Evolutionary conservation across 2,113 vertebrate genomes (phyloP), one percentile per base, ranked within the genome.

Genomic region (Zapus hudsonius): DNA sequence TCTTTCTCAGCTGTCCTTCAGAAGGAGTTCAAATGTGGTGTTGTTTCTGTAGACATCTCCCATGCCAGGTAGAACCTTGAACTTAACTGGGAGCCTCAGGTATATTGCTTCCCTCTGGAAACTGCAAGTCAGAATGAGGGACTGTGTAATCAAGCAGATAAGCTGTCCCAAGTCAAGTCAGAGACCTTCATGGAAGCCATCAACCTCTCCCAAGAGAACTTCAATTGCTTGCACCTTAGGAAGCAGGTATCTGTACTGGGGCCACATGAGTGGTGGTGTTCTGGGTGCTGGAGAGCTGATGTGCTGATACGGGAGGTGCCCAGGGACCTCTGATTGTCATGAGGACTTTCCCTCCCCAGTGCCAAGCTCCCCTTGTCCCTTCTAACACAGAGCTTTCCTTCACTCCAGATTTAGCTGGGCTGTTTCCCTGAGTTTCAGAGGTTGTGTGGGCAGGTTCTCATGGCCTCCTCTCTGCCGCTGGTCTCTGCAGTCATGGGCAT

Each of bases 51-150:
- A 69, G 74, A 38, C 4, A 4, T 22, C 9, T 64, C 38, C 23
- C 20, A 38, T 20, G 29, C 29, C 22, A 40, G 87, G 38, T 80
- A 36, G 52, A 86, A 44, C 52, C 9, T 29, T 85, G 12, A 0
- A 36, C 12, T 55, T 59, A 47, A 44, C 38, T 36, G 47, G 61
- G 47, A 38, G n/a, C 69, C 47, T 66, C 7, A 4, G n/a, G n/a
- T n/a, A n/a, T 57, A 17, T 40, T 76, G 59, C 8, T 72, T 25
- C 66, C 78, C 75, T 92, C 63, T 93, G 91, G 81, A 64, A 94
- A 90, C 70, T 73, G n/a, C 29, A 74, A 74, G 63, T 80, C 36
- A 19, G 15, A 63, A 27, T 64, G 72, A 61, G 40, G 42, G 73
- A 7, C 0, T 4, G 59, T 57, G 33, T 15, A 22, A 33, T 38